Conservation (phyloP, 2,888 invertebrate genomes). For the Empis livida region DNA sequence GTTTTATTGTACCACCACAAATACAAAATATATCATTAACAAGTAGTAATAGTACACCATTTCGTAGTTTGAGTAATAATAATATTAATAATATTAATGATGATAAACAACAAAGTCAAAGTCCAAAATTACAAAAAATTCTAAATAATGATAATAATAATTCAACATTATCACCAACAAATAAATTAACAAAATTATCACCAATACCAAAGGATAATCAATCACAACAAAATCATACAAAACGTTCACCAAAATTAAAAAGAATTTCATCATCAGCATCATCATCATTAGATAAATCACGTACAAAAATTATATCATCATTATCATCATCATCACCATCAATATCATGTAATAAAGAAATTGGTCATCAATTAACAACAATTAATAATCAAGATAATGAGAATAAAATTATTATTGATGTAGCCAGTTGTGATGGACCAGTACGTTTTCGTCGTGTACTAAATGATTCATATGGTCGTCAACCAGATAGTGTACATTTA, state of each 20-base stretch:
- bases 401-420: slow-evolving; percentile 57
- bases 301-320: background rate
- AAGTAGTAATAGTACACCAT: slow-evolving; percentile 18
- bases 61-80: slow-evolving; percentile 14
- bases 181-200: slow-evolving; percentile 6
- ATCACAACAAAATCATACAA: background rate
- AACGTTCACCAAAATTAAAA: slow-evolving; percentile 4
- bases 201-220: background rate
- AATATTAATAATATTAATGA: background rate
- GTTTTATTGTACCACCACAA: slow-evolving; percentile 27
- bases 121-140: background rate
- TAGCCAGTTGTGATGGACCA: slow-evolving; percentile 87
- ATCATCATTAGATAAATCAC: background rate
- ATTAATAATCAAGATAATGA: slow-evolving; percentile 8
- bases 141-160: background rate
- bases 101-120: background rate
- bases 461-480: slow-evolving; percentile 60
- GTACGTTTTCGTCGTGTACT: slow-evolving; percentile 74
- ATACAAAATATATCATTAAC: slow-evolving; percentile 18
- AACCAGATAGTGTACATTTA: slow-evolving; percentile 27
- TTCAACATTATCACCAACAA: background rate
- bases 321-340: slow-evolving; percentile 13
- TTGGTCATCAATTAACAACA: slow-evolving; percentile 10
- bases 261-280: slow-evolving; percentile 2
- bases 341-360: slow-evolving; percentile 10